phyloP scores from a whole-genome alignment of 2,113 vertebrate species.

The Oryzias melastigma region DNA sequence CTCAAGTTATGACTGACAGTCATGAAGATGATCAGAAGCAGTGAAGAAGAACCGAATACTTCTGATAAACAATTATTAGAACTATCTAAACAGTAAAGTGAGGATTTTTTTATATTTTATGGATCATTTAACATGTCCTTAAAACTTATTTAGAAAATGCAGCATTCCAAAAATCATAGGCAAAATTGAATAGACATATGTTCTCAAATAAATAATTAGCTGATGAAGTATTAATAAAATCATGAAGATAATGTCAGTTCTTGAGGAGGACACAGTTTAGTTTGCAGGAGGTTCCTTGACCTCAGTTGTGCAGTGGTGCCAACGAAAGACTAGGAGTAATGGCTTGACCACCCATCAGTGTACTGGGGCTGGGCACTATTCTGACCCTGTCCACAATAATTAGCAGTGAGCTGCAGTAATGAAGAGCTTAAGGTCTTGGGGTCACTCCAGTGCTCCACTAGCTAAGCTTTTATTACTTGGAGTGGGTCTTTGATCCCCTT shows the following conservation, averaged over 20 bases:
- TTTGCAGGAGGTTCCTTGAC: conserved; percentile 18
- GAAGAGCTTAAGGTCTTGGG: conserved; percentile 63
- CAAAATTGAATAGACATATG: no score
- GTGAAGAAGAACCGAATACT: no score
- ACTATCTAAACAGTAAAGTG: no score
- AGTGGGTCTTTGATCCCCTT: conserved; percentile 59
- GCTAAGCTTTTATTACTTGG: conserved; percentile 58
- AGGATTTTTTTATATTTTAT: no score
- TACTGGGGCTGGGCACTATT: conserved; percentile 32
- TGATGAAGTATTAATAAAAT: no score
- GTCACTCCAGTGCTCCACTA: conserved; percentile 43
- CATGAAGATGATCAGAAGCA: no score
- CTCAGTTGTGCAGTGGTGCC: conserved; percentile 20
- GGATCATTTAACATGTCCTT: no score
- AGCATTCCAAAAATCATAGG: no score
- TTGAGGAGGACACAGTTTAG: conserved; percentile 18
- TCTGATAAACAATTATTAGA: no score
- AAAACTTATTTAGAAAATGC: no score
- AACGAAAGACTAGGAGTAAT: conserved; percentile 14
- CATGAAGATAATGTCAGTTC: conserved; percentile 17
- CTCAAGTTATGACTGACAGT: no score
- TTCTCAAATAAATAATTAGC: no score
- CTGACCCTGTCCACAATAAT: conserved; percentile 58
- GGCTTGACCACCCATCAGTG: conserved; percentile 43
- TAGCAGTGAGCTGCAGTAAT: conserved; percentile 65